phyloP scores from a whole-genome alignment of 2,797 vertebrate species.

The Pagetopsis macropterus region DNA sequence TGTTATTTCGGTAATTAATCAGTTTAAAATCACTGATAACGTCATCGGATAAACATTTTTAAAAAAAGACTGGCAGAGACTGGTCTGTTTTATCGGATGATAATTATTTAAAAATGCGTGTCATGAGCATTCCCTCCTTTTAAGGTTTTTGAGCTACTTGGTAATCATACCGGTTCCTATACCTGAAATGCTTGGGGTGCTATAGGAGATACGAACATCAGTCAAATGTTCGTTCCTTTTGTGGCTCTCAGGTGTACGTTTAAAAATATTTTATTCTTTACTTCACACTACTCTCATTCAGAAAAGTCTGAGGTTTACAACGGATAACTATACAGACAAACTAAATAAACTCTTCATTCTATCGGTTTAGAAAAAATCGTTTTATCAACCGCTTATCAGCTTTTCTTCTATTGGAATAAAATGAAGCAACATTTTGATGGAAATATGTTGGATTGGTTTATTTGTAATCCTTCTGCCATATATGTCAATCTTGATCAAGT shows the following conservation, averaged over 20 bases:
- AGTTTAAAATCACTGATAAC: no score
- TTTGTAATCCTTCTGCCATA: no score
- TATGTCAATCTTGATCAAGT: neutral
- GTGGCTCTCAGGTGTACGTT: constrained; percentile 1
- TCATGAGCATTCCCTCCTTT: no score
- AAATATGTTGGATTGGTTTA: neutral
- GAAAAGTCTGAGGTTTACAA: neutral
- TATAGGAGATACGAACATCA: neutral
- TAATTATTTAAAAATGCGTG: no score
- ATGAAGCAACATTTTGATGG: neutral
- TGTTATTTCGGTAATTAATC: no score
- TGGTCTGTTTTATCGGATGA: no score
- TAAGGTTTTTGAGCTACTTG: neutral
- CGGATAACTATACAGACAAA: neutral
- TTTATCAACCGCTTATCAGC: no score
- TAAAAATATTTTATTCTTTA: constrained; percentile 9
- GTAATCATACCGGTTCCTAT: neutral
- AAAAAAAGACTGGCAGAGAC: no score
- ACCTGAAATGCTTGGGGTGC: neutral
- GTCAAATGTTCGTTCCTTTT: neutral
- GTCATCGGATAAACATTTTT: no score
- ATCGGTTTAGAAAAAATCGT: no score
- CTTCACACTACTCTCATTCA: neutral
- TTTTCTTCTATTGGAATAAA: no score
- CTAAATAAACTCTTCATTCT: no score